These are phyloP conservation scores for Notolepis coatsorum DNA, from an alignment of 2,797 vertebrate species.

Conservation along the genomic window DNA sequence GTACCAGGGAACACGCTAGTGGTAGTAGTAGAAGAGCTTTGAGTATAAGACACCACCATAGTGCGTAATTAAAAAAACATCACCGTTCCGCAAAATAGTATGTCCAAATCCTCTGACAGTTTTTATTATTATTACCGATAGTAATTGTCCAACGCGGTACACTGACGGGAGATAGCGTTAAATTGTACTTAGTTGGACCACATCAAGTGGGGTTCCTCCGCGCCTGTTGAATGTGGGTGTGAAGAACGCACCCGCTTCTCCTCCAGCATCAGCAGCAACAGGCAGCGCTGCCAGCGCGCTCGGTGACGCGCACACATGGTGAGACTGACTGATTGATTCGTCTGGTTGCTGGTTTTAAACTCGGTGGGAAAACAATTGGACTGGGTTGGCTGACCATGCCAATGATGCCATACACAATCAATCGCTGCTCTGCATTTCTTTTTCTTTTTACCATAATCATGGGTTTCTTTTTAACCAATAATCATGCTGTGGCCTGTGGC, in stretches of 20 bases:
- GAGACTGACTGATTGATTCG: constrained; percentile 60
- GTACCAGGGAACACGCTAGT: not conserved
- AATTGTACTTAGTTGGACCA: too few species aligned
- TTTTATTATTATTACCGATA: not conserved
- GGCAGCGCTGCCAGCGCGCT: constrained; percentile 51
- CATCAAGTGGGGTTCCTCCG: constrained; percentile 4
- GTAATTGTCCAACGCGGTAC: too few species aligned
- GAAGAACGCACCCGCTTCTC: constrained; percentile 39
- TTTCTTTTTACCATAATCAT: too few species aligned
- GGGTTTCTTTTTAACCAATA: too few species aligned
- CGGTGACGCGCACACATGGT: constrained; percentile 66
- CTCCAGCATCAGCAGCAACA: constrained; percentile 40
- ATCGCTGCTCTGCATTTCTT: not conserved
- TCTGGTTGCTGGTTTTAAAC: constrained; percentile 49
- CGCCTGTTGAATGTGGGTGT: constrained; percentile 64
- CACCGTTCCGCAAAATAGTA: not conserved
- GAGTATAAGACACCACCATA: constrained; percentile 34
- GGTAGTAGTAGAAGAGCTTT: not conserved
- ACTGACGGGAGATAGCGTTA: too few species aligned
- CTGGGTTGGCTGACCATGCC: not conserved
- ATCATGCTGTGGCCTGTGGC: too few species aligned
- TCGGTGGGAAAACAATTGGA: constrained; percentile 55
- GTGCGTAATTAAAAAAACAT: constrained; percentile 31
- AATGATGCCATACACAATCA: constrained; percentile 18
- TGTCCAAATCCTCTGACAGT: not conserved